Percentiles rank a stretch among this genome's conserved stretches.
These are phyloP conservation scores for Lucilia sericata DNA, from an alignment of 1,140 invertebrate species.

Conservation along the genomic window DNA sequence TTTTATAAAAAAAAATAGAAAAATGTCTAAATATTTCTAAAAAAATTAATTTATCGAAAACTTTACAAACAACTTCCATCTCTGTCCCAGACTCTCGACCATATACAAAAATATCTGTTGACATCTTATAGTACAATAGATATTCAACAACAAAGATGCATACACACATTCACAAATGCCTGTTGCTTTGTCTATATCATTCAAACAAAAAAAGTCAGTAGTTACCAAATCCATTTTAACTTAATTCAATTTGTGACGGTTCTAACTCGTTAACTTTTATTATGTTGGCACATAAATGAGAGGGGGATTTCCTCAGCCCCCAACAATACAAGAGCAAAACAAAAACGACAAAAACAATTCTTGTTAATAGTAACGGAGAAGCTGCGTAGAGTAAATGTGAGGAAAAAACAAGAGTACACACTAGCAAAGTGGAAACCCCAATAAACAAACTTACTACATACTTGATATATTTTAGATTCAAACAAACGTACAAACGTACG, in stretches of 20 bases:
- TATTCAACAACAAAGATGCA: not conserved
- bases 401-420: not conserved
- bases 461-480: not conserved
- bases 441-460: not conserved
- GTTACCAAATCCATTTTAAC: slow-evolving; percentile 25
- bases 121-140: not conserved
- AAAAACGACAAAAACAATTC: not conserved
- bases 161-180: not conserved
- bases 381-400: not conserved
- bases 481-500: not conserved
- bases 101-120: not conserved
- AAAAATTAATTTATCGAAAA: too few species aligned
- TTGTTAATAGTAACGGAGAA: not conserved
- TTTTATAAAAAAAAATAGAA: too few species aligned
- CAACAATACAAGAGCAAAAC: not conserved
- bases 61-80: slow-evolving; percentile 19
- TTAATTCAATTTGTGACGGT: slow-evolving; percentile 58
- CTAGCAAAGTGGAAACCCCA: not conserved
- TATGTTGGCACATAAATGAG: not conserved
- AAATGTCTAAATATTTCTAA: too few species aligned
- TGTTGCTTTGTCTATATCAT: not conserved
- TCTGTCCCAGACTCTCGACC: not conserved
- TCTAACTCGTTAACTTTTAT: slow-evolving; percentile 22
- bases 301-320: slow-evolving; percentile 35
- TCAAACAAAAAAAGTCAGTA: slow-evolving; percentile 17